phyloP scores from a whole-genome alignment of 1,140 invertebrate species.

The Zaprionus tsacasi region DNA sequence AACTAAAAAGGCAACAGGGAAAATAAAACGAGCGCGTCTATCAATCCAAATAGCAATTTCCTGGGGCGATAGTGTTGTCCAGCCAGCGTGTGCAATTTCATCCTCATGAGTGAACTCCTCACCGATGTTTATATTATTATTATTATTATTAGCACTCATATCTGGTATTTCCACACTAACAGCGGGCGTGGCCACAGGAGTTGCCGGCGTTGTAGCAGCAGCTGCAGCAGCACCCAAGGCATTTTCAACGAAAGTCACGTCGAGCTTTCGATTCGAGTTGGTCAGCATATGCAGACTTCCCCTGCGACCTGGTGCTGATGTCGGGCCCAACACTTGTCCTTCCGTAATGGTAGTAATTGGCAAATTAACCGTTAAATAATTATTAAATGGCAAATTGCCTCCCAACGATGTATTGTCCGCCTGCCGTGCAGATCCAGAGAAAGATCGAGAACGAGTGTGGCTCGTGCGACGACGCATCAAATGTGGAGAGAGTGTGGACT shows the following conservation, averaged over 20 bases:
- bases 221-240: conserved; percentile 26
- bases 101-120: conserved; percentile 41
- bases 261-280: conserved; percentile 44
- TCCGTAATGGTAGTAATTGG: conserved; percentile 76
- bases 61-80: conserved; percentile 93
- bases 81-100: conserved; percentile 84
- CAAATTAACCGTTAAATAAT: conserved; percentile 76
- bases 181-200: conserved; percentile 6
- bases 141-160: conserved; percentile 44
- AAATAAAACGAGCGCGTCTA: conserved; percentile 89
- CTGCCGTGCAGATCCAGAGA: conserved; percentile 87
- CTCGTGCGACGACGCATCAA: conserved; percentile 88
- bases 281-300: conserved; percentile 25
- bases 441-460: conserved; percentile 89
- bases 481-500: conserved; percentile 91
- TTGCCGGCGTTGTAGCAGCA: conserved; percentile 1
- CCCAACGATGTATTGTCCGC: conserved; percentile 83
- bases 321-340: conserved; percentile 45
- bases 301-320: background rate
- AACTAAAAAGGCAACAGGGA: conserved; percentile 91
- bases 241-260: conserved; percentile 65
- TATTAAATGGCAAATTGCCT: conserved; percentile 69
- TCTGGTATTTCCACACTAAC: conserved; percentile 17
- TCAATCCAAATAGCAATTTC: conserved; percentile 95
- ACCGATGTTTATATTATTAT: conserved; percentile 44